These are phyloP conservation scores for Penaeus vannamei DNA, from an alignment of 1,140 invertebrate species.

Conservation along the genomic window DNA sequence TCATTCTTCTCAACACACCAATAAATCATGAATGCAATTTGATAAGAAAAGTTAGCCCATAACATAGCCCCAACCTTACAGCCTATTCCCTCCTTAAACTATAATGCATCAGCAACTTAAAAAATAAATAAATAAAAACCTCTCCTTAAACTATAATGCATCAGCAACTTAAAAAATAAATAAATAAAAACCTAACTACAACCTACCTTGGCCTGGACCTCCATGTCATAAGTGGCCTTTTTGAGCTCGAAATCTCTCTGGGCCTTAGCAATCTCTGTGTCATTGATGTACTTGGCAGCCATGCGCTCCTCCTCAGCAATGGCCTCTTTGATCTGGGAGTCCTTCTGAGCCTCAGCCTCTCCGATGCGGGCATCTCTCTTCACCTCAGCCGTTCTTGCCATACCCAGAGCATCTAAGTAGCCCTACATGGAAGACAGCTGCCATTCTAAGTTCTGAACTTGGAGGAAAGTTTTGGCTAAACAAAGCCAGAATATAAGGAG, in stretches of 20 bases:
- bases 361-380: slow-evolving; percentile 96
- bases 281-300: slow-evolving; percentile 90
- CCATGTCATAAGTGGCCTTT: slow-evolving; percentile 96
- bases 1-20: too few relatives aligned
- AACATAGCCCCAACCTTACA: too few relatives aligned
- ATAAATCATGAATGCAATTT: too few relatives aligned
- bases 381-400: slow-evolving; percentile 96
- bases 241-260: slow-evolving; percentile 97
- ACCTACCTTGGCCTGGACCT: slow-evolving; percentile 93
- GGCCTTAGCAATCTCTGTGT: slow-evolving; percentile 96
- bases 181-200: neutral
- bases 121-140: neutral
- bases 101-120: too few relatives aligned
- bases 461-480: neutral
- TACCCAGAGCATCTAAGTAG: slow-evolving; percentile 94
- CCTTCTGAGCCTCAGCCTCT: slow-evolving; percentile 92
- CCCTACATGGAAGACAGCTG: slow-evolving; percentile 75
- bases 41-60: too few relatives aligned
- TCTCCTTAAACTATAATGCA: too few relatives aligned
- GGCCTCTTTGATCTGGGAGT: slow-evolving; percentile 92
- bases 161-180: neutral
- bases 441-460: neutral
- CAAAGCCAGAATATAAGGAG: neutral
- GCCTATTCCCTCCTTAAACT: too few relatives aligned
- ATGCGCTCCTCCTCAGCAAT: slow-evolving; percentile 96